Evolutionary conservation across 2,113 vertebrate species (phyloP), one percentile per base, ranked within the genome.

Genomic region (Gymnocephalus cernua): DNA sequence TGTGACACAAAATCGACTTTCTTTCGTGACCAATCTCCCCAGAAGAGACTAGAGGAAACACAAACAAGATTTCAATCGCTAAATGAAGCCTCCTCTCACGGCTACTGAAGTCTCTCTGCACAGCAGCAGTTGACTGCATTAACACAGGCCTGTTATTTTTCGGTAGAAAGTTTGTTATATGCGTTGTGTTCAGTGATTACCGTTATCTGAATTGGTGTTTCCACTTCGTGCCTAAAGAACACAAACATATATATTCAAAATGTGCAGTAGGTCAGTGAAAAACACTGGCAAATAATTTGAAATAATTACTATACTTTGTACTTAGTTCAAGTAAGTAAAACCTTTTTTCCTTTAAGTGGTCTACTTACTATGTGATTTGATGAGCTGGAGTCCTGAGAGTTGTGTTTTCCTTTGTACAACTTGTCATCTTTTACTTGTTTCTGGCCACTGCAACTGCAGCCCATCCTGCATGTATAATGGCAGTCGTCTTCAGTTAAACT

Each of bases 371-470:
- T 85, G 27, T 89, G 79, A 65, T 86, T 86, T 18, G 72, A 48
- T 1, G 35, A 48, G 19, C 69, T 6, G 6, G 67, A 27, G 38
- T 29, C 38, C 7, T 64, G 59, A 19, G 72, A 51, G 29, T 57
- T 78, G 16, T 67, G 15, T 38, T 91, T 90, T 48, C 7, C 57
- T 73, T 85, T 87, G 58, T 66, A 18, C 18, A 81, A 65, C 4
- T 48, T 66, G 3, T 25, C 13, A 0, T 86, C 62, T 25, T 86
- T 77, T 15, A 47, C 11, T 63, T 74, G 35, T 71, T 90, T 91
- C 79, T 89, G 90, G 32, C 53, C 86, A 91, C 95, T 95, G 87
- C 89, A 94, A 32, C 62, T 9, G 79, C 93, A 93, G 90, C 95
- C 95, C 95, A 96, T 96, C 77, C 94, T 95, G 88, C 32, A 56